These are phyloP conservation scores for Latrodectus elegans DNA, from an alignment of 2,888 invertebrate species.

Conservation along the genomic window DNA sequence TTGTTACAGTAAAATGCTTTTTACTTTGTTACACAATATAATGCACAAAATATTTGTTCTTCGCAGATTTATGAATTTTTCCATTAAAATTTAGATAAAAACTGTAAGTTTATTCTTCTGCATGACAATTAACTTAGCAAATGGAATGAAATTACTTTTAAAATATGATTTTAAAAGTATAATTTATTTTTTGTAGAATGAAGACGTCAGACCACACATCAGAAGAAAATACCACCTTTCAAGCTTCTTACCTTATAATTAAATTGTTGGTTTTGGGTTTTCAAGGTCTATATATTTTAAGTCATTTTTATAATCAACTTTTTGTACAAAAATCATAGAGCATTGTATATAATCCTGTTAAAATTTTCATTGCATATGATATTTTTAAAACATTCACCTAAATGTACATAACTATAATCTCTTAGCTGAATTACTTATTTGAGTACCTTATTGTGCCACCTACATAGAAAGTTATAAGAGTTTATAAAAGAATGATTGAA, in stretches of 20 bases:
- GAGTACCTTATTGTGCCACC: background rate
- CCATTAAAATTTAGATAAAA: background rate
- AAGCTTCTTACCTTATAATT: slow-evolving; percentile 85
- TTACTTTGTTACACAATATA: background rate
- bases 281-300: background rate
- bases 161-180: slow-evolving; percentile 38
- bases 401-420: background rate
- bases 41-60: background rate
- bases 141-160: background rate
- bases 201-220: slow-evolving; percentile 94
- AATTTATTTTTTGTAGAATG: slow-evolving; percentile 80
- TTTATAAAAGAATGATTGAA: no score
- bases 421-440: background rate
- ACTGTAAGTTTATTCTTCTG: background rate
- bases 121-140: background rate
- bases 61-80: background rate
- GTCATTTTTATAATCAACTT: slow-evolving; percentile 31
- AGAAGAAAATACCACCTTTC: slow-evolving; percentile 91
- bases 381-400: slow-evolving; percentile 15
- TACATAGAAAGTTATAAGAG: background rate
- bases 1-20: no score
- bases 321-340: slow-evolving; percentile 43
- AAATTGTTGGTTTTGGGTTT: slow-evolving; percentile 9
- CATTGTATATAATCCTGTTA: slow-evolving; percentile 45
- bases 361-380: slow-evolving; percentile 27